Base-by-base conservation (phyloP, 2,113 vertebrate species). In the Melanostigma gelatinosum region DNA sequence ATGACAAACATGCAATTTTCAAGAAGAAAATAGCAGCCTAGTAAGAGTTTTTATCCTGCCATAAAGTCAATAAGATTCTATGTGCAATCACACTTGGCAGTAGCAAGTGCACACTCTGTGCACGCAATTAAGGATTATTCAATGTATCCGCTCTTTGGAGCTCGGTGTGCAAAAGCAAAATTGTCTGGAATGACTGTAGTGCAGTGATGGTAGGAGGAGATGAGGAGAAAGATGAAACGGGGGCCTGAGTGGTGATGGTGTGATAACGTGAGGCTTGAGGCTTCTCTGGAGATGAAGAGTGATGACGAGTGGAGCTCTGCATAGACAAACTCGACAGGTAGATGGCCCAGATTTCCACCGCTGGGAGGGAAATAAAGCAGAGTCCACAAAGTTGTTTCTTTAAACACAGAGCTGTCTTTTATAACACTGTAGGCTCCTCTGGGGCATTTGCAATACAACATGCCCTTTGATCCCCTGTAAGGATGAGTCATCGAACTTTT, bases 401-500 rank as follows among this genome's bases (percentile, higher is more conserved):
- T 61, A 65, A 66, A 62, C 22, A 60, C n/a, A 11, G 5, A 60
- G 34, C 40, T 57, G 8, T 32, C 36, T 77, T 66, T 74, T 20
- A 48, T 75, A 72, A 64, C 20, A 5, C 57, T 63, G 7, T 10
- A 34, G 2, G 38, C 29, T 74, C 4, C 50, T 79, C 16, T 24
- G 2, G 2, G 57, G 6, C 7, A 8, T 34, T 58, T 71, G 58
- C 50, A 70, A 8, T 75, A 48, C 81, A 42, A 0, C 40, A 4
- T 72, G 75, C 82, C 82, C 87, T 89, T 88, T 90, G 82, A 75
- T 75, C 60, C 4, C 20, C 40, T 58, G 65, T 50, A 34, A 64
- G 34, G 36, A 27, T 66, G 67, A 90, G 48, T 87, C 72, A 73
- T 70, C 22, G 34, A n/a, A 58, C 61, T 44, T 46, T 13, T 66